Evolutionary conservation across 2,113 vertebrate species (phyloP).

Genomic region (Theristicus caerulescens): DNA sequence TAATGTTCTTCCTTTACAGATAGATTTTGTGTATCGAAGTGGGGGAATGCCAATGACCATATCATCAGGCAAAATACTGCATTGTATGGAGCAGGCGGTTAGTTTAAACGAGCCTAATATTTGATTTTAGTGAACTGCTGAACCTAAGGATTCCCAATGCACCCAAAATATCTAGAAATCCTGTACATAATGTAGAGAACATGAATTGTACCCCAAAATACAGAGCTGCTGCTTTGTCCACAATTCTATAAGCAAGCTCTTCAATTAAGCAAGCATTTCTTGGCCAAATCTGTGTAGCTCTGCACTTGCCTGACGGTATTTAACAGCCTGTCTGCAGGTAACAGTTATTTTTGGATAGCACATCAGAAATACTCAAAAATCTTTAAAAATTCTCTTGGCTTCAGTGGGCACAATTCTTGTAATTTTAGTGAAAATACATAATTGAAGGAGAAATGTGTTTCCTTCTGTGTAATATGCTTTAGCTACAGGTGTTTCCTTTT

Average conservation of each 20-base stretch:
- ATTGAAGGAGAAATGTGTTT: neutral
- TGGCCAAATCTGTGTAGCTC: neutral
- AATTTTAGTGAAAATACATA: neutral
- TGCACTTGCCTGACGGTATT: neutral
- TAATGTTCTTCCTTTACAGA: neutral
- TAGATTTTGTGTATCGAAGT: neutral
- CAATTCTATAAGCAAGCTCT: neutral
- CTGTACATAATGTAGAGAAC: neutral
- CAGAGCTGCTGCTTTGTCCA: neutral
- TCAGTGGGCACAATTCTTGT: neutral
- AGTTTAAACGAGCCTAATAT: neutral
- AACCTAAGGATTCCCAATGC: neutral
- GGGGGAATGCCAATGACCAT: accelerated
- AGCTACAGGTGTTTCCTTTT: neutral
- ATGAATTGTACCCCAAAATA: neutral
- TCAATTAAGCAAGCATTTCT: neutral
- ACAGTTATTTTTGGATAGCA: neutral
- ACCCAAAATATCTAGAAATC: neutral
- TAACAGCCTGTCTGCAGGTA: neutral
- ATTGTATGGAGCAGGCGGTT: neutral
- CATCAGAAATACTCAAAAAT: neutral
- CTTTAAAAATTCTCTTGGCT: neutral
- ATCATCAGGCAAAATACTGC: neutral
- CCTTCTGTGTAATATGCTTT: neutral
- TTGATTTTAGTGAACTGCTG: neutral